Evolutionary conservation across 1,140 invertebrate species (phyloP).

Genomic region (Choristoneura fumiferana): DNA sequence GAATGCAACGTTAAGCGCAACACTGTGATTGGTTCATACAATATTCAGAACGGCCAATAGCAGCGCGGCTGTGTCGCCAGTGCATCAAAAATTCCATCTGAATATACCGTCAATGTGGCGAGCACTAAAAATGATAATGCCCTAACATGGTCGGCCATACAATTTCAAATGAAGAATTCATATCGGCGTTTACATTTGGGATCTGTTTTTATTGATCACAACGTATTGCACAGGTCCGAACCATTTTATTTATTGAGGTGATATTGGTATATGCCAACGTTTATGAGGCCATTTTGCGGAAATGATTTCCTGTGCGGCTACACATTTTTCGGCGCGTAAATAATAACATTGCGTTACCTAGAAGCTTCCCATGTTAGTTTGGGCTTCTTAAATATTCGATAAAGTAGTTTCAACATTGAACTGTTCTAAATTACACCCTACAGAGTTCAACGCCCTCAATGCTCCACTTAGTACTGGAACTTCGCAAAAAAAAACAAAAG

Average conservation of each 20-base stretch:
- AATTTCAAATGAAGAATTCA: conserved; percentile 76
- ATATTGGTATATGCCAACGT: conserved; percentile 29
- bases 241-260: conserved; percentile 65
- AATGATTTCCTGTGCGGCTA: conserved; percentile 33
- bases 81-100: conserved; percentile 78
- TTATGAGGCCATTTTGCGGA: conserved; percentile 38
- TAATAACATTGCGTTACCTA: too few relatives aligned
- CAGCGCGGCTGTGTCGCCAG: conserved; percentile 69
- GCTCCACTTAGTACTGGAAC: too few relatives aligned
- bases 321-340: background rate
- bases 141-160: conserved; percentile 67
- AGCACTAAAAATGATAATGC: conserved; percentile 78
- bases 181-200: conserved; percentile 65
- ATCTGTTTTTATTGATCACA: conserved; percentile 70
- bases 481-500: background rate
- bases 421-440: too few relatives aligned
- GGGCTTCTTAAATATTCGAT: too few relatives aligned
- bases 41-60: conserved; percentile 74
- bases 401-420: too few relatives aligned
- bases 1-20: conserved; percentile 72
- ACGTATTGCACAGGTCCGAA: conserved; percentile 51
- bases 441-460: too few relatives aligned
- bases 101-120: conserved; percentile 70
- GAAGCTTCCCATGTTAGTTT: too few relatives aligned
- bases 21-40: conserved; percentile 74